A percentile compares a stretch with the other conserved stretches of the same genome.
Evolutionary conservation across 1,140 invertebrate genomes (phyloP).

Genomic region (Acromyrmex charruanus): DNA sequence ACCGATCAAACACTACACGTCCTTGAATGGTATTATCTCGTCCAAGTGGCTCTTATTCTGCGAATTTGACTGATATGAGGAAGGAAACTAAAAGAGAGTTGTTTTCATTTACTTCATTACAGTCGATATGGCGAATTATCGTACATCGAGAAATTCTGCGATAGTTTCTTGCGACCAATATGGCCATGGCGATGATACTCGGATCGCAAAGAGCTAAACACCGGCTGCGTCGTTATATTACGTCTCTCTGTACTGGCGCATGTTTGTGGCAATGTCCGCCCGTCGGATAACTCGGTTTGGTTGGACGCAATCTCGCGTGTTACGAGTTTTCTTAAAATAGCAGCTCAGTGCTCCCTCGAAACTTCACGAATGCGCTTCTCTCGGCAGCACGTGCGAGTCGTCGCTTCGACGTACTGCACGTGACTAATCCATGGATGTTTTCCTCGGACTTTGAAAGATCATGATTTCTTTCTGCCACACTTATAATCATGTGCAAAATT

Average conservation of each 20-base stretch:
- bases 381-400: conserved; percentile 48
- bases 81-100: neutral
- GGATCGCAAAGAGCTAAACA: conserved; percentile 31
- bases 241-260: conserved; percentile 8
- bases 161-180: neutral
- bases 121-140: conserved; percentile 6
- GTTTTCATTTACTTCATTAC: neutral
- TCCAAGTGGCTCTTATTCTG: neutral
- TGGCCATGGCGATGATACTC: conserved; percentile 1
- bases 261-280: conserved; percentile 39
- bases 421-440: conserved; percentile 25
- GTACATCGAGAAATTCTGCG: neutral
- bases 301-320: conserved; percentile 52
- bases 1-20: neutral
- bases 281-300: conserved; percentile 36
- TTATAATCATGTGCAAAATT: neutral
- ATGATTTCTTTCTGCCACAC: neutral
- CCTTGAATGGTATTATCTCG: conserved; percentile 24
- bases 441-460: neutral
- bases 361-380: conserved; percentile 47
- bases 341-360: conserved; percentile 57
- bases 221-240: conserved; percentile 39
- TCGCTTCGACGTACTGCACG: conserved; percentile 14
- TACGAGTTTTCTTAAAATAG: conserved; percentile 69
- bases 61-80: neutral